A percentile compares a stretch with the other conserved stretches of the same genome.
These are phyloP conservation scores for Onychostruthus taczanowskii DNA, from an alignment of 2,113 vertebrate species.

Conservation along the genomic window DNA sequence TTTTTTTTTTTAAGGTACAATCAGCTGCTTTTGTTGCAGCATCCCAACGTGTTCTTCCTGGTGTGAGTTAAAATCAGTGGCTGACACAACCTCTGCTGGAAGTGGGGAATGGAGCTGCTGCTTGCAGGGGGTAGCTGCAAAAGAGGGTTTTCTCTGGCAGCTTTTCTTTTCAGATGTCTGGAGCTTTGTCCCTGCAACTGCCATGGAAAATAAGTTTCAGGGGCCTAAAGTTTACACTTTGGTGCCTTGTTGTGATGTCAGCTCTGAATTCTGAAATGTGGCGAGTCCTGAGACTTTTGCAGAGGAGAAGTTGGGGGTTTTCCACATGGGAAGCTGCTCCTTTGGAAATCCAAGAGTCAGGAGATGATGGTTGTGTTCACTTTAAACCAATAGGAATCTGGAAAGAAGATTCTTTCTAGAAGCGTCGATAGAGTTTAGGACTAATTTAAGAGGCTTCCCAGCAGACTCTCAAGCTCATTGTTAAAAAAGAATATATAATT, in stretches of 20 bases:
- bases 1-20: conserved; percentile 4
- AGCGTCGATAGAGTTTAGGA: background rate
- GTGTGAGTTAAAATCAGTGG: conserved; percentile 12
- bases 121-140: background rate
- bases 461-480: background rate
- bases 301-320: background rate
- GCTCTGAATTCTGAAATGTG: background rate
- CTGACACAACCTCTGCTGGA: conserved; percentile 4
- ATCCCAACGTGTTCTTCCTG: background rate
- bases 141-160: background rate
- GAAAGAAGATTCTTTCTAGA: background rate
- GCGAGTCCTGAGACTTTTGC: background rate
- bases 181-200: background rate
- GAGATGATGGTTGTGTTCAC: background rate
- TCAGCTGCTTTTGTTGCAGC: conserved; percentile 43
- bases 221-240: background rate
- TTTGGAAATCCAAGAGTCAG: background rate
- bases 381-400: background rate
- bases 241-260: background rate
- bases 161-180: background rate
- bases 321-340: background rate
- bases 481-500: background rate
- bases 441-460: background rate
- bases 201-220: background rate
- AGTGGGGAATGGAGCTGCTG: conserved; percentile 2